Conservation (phyloP, 2,888 invertebrate genomes). For the Conomelus anceps region DNA sequence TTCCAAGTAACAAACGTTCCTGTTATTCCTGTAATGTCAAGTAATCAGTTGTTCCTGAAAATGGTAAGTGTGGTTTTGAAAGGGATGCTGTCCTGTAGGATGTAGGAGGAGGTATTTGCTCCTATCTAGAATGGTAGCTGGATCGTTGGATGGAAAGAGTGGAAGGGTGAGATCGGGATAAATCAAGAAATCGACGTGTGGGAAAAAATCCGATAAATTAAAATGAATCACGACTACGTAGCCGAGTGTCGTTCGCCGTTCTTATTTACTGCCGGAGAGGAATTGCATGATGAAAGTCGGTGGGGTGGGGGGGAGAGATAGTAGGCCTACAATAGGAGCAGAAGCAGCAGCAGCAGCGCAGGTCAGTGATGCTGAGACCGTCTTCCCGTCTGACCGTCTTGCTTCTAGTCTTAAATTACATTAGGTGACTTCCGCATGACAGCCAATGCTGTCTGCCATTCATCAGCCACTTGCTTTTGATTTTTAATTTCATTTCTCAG, state of each 20-base stretch:
- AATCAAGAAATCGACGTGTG: constrained; percentile 26
- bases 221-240: constrained; percentile 17
- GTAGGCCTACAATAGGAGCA: background rate
- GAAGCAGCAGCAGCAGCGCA: background rate
- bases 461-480: background rate
- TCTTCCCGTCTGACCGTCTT: background rate
- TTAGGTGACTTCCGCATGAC: background rate
- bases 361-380: background rate
- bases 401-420: background rate
- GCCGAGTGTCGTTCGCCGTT: background rate
- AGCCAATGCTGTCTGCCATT: background rate
- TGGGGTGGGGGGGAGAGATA: background rate
- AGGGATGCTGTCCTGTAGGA: background rate
- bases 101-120: background rate
- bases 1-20: no score
- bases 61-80: no score
- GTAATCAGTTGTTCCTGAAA: no score
- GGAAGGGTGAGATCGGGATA: constrained; percentile 7
- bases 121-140: background rate
- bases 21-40: no score
- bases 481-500: background rate
- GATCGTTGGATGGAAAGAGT: background rate
- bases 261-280: background rate
- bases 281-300: background rate
- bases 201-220: constrained; percentile 26